Base-by-base conservation (phyloP, 1,140 invertebrate genomes). In the Drosophila arawakana region DNA sequence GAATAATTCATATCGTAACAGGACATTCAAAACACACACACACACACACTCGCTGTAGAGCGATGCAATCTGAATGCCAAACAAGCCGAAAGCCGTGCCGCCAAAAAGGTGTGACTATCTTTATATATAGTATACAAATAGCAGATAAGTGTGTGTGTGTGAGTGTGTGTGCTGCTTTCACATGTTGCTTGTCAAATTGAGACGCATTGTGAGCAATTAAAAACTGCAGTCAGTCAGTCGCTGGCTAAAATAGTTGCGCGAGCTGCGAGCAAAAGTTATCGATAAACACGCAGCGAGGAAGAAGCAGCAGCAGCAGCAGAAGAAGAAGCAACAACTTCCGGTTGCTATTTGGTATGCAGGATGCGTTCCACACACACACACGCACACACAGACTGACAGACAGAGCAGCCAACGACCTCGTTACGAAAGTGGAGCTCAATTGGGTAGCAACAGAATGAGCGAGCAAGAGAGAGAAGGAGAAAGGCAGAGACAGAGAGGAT, bases 1-100 rank as follows among this genome's bases (percentile, higher is more conserved):
- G 90, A 91, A 91, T 91, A 91, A 91, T 91, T 91, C 91, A 91
- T 91, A 89, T 89, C 81, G 81, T 76, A 78, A 79, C 90, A 90
- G 84, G 86, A 90, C 90, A 91, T 91, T 90, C 90, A 90, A 90
- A 91, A 91, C 82, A 90, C 90, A 86, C 81, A 86, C 41, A 86
- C 41, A 90, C 86, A 81, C 81, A 30, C 25, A 30, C 81, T 71
- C 82, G 79, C 81, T 78, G 58, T 39, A 18, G 37, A 10, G 81
- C 90, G 81, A 90, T 90, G 90, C 86, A 91, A 85, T 89, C 83
- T 89, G 90, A 91, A 91, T 91, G 84, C 75, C 70, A 89, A 91
- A 91, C 84, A 70, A 83, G 78, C 67, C 68, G 67, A 69, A 61
- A 8, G 43, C 21, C 25, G 6, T 6, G 2, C 25, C 15, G 44